These are phyloP conservation scores for Epistrophe eligans DNA, from an alignment of 2,888 invertebrate species.

Conservation along the genomic window DNA sequence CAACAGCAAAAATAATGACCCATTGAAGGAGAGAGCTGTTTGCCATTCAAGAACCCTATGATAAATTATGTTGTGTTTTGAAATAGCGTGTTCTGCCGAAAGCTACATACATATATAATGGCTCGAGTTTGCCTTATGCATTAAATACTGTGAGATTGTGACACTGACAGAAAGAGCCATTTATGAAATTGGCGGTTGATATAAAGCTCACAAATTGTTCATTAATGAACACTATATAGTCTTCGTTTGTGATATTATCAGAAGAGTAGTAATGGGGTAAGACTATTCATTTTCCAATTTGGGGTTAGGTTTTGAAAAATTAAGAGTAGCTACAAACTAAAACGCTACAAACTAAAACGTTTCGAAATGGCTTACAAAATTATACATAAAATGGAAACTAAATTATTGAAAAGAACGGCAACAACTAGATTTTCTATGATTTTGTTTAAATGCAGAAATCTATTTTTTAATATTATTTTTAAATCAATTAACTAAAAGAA, in stretches of 20 bases:
- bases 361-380: too few relatives aligned
- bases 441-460: too few relatives aligned
- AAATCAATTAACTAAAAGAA: too few relatives aligned
- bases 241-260: not conserved
- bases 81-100: constrained; percentile 32
- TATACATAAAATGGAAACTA: too few relatives aligned
- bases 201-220: not conserved
- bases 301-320: too few relatives aligned
- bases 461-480: too few relatives aligned
- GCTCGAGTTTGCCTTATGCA: constrained; percentile 49
- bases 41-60: constrained; percentile 39
- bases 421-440: too few relatives aligned
- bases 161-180: constrained; percentile 46
- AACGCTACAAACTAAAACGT: too few relatives aligned
- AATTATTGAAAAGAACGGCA: too few relatives aligned
- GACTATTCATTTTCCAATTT: too few relatives aligned
- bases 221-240: not conserved
- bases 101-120: too few relatives aligned
- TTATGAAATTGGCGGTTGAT: constrained; percentile 65
- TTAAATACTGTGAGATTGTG: constrained; percentile 27
- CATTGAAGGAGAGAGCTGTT: constrained; percentile 40
- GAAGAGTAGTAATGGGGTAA: not conserved
- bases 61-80: constrained; percentile 58
- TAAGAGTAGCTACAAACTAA: too few relatives aligned
- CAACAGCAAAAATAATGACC: constrained; percentile 52